Percentiles rank a stretch among this genome's conserved stretches.
These are phyloP conservation scores for Ascidia mentula DNA, from an alignment of 23 tunicate species.

Conservation along the genomic window DNA sequence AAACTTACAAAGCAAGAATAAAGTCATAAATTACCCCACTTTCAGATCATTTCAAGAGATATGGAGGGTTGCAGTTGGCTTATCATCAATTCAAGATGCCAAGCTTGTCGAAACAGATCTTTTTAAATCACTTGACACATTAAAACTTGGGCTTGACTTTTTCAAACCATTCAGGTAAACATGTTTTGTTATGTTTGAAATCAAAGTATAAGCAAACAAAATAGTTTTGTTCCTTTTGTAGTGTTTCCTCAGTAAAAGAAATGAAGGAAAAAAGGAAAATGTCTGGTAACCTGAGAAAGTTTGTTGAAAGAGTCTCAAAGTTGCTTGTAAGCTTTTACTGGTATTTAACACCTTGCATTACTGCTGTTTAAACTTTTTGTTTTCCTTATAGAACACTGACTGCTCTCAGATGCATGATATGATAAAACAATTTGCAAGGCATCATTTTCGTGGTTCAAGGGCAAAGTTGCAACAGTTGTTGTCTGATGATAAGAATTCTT, in stretches of 20 bases:
- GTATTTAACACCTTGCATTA: background rate
- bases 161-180: conserved; percentile 52
- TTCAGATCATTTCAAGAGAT: conserved; percentile 81
- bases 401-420: conserved; percentile 39
- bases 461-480: conserved; percentile 48
- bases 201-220: background rate
- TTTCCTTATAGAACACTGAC: conserved; percentile 49
- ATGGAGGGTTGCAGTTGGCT: conserved; percentile 67
- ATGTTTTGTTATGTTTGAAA: background rate
- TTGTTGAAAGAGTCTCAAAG: conserved; percentile 17
- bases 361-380: background rate
- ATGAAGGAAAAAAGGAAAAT: conserved; percentile 22
- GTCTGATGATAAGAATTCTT: conserved; percentile 42
- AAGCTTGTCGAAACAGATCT: conserved; percentile 49
- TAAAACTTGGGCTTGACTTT: conserved; percentile 55
- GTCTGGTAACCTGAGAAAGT: conserved; percentile 18
- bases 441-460: conserved; percentile 64
- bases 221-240: background rate
- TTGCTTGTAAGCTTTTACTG: conserved; percentile 22
- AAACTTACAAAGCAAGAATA: too few species aligned
- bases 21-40: too few species aligned
- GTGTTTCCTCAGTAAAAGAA: conserved; percentile 2
- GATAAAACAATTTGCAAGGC: conserved; percentile 31
- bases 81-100: conserved; percentile 43
- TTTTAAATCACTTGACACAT: conserved; percentile 22